Percentiles rank a stretch among this genome's conserved stretches.
Evolutionary conservation across 2,797 vertebrate species (phyloP).

Genomic region (Pantherophis alleghaniensis): DNA sequence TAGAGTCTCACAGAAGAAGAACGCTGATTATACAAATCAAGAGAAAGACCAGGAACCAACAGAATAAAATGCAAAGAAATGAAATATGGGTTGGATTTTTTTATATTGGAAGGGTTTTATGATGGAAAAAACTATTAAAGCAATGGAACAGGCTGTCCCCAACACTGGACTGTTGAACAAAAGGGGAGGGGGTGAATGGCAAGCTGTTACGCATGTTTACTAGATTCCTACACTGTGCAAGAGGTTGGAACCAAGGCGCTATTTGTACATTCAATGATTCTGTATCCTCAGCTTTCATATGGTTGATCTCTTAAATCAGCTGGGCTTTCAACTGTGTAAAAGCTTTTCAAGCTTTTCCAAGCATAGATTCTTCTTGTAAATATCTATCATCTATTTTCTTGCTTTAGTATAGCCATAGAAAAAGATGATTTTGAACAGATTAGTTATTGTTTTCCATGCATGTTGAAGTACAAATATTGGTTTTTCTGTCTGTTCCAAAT

Average conservation of each 20-base stretch:
- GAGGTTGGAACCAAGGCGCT: not conserved
- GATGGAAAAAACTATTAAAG: not conserved
- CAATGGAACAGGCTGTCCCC: not conserved
- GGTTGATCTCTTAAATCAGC: not conserved
- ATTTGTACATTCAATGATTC: not conserved
- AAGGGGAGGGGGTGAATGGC: not conserved
- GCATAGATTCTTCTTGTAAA: not conserved
- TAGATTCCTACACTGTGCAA: not conserved
- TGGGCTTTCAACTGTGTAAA: not conserved
- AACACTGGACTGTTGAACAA: not conserved
- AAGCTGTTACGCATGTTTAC: not conserved
- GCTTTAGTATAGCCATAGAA: not conserved
- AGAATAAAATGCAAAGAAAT: not conserved
- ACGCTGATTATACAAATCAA: not conserved
- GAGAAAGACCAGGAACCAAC: not conserved
- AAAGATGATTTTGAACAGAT: not conserved
- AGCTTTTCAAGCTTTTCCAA: not conserved
- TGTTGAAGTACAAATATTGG: not conserved
- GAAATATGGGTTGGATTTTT: not conserved
- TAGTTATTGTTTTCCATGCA: not conserved
- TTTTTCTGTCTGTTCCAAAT: not conserved
- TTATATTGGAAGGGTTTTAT: not conserved
- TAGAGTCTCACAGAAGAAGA: not conserved
- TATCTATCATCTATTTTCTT: not conserved
- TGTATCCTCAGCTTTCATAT: not conserved